Conservation (phyloP, 2,797 vertebrate species). For the Urocyon cinereoargenteus region DNA sequence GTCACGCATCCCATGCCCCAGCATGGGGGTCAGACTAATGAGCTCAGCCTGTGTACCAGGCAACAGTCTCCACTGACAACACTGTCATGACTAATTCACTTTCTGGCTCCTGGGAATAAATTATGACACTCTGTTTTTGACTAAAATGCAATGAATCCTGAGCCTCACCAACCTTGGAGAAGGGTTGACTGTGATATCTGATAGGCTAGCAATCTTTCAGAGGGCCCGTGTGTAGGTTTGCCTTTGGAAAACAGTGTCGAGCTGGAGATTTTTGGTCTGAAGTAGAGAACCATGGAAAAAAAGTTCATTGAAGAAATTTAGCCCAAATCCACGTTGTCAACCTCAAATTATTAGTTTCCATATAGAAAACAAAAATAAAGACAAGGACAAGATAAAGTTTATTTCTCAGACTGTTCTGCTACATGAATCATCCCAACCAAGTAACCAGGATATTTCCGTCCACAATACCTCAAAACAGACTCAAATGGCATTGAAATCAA, state of each 20-base stretch:
- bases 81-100: constrained; percentile 42
- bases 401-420: constrained; percentile 72
- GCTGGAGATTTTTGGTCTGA: constrained; percentile 64
- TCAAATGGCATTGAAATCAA: constrained; percentile 78
- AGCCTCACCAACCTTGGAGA: constrained; percentile 9
- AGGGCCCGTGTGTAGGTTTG: constrained; percentile 9
- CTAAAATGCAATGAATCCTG: constrained; percentile 20
- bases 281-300: constrained; percentile 69
- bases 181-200: background rate
- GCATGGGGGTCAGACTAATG: background rate
- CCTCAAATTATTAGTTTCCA: constrained; percentile 84
- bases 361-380: constrained; percentile 84
- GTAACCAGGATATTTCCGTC: constrained; percentile 83
- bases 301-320: constrained; percentile 76
- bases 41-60: background rate
- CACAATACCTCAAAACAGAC: constrained; percentile 83
- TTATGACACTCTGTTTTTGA: constrained; percentile 57
- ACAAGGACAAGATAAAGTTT: constrained; percentile 84
- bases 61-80: background rate
- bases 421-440: constrained; percentile 79
- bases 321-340: constrained; percentile 73
- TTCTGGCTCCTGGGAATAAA: constrained; percentile 52
- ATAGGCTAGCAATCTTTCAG: background rate
- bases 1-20: background rate
- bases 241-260: constrained; percentile 66